These are phyloP conservation scores for Crotalus horridus DNA, from an alignment of 2,113 vertebrate genomes.

Conservation along the genomic window DNA sequence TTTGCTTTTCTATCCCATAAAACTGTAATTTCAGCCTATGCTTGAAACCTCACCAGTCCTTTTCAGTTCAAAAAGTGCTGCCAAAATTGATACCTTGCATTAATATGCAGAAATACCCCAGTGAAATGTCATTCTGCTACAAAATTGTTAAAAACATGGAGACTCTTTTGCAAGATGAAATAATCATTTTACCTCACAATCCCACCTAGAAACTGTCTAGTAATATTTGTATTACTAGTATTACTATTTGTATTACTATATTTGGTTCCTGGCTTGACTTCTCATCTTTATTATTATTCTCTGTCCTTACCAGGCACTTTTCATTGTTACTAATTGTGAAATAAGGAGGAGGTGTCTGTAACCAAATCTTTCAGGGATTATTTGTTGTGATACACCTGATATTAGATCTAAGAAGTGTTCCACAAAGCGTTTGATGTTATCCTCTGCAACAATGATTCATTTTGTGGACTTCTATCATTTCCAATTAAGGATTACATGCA, in stretches of 20 bases:
- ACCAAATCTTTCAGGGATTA: conserved; percentile 12
- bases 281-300: background rate
- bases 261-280: background rate
- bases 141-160: background rate
- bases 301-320: background rate
- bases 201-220: background rate
- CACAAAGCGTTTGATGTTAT: conserved; percentile 26
- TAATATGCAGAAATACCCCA: background rate
- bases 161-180: background rate
- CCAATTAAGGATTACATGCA: conserved; percentile 50
- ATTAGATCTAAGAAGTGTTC: conserved; percentile 28
- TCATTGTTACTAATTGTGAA: conserved; percentile 1
- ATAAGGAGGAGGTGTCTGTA: conserved; percentile 18
- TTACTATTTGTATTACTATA: background rate
- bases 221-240: background rate
- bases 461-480: conserved; percentile 50
- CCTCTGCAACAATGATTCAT: conserved; percentile 33
- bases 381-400: conserved; percentile 1
- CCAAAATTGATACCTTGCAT: background rate
- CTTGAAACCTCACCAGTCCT: background rate
- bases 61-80: background rate
- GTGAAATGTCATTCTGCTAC: background rate
- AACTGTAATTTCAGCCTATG: background rate
- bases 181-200: background rate
- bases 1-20: background rate